Conservation (phyloP, 2,113 vertebrate genomes). For the Sterna hirundo region DNA sequence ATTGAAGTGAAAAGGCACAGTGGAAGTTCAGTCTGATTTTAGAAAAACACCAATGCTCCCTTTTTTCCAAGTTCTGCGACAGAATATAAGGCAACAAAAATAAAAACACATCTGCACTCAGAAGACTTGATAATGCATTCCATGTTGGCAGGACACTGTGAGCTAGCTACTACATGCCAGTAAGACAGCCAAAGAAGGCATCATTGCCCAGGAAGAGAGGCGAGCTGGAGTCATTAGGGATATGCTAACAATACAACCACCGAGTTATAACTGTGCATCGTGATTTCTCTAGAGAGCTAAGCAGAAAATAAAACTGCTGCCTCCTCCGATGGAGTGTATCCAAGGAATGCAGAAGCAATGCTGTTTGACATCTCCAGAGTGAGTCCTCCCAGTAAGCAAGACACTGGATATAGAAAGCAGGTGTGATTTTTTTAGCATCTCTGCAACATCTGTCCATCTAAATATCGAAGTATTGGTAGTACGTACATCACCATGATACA, state of each 20-base stretch:
- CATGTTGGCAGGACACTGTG: not conserved
- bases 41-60: not conserved
- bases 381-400: not conserved
- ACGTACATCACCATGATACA: not conserved
- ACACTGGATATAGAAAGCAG: not conserved
- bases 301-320: constrained; percentile 4
- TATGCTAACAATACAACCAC: not conserved
- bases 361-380: not conserved
- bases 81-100: not conserved
- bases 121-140: not conserved
- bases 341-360: not conserved
- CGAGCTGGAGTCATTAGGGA: not conserved
- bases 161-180: not conserved
- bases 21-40: not conserved
- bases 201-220: not conserved
- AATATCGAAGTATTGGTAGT: not conserved
- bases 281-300: not conserved
- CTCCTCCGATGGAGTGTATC: not conserved
- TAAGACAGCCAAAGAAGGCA: not conserved
- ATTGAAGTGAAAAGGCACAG: not conserved
- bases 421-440: not conserved
- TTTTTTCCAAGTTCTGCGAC: not conserved
- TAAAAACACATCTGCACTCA: not conserved
- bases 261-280: not conserved
- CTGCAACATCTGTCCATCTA: not conserved